A percentile compares a stretch with the other conserved stretches of the same genome.
These are phyloP conservation scores for Tupaia chinensis DNA, from an alignment of 2,113 vertebrate genomes.

Conservation along the genomic window DNA sequence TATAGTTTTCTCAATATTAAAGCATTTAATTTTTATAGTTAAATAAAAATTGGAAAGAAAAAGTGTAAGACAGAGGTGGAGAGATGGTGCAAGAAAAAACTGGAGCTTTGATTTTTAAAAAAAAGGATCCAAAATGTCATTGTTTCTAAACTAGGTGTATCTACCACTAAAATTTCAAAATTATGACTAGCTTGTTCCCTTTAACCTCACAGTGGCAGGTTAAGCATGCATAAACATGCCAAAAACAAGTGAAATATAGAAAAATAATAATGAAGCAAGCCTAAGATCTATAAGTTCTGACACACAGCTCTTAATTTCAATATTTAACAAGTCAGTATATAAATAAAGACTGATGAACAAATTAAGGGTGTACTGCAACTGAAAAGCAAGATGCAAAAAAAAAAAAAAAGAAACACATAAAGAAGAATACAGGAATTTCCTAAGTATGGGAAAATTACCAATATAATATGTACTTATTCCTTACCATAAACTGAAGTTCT, in stretches of 20 bases:
- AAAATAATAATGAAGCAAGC: slow-evolving; percentile 38
- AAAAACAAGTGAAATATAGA: slow-evolving; percentile 33
- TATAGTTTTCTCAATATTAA: background rate
- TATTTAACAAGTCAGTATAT: slow-evolving; percentile 42
- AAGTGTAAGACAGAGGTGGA: background rate
- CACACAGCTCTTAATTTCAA: slow-evolving; percentile 15
- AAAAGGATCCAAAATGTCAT: slow-evolving; percentile 3
- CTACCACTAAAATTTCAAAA: slow-evolving; percentile 13
- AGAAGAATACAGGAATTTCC: background rate
- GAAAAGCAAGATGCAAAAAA: slow-evolving; percentile 5
- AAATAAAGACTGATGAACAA: slow-evolving; percentile 48
- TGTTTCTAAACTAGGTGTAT: background rate
- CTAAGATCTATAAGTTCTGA: slow-evolving; percentile 41
- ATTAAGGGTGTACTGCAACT: background rate
- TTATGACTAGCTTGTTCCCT: background rate
- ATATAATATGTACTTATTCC: background rate
- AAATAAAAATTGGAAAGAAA: slow-evolving; percentile 47
- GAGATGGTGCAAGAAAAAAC: background rate
- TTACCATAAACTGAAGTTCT: slow-evolving; percentile 53
- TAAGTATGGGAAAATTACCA: slow-evolving; percentile 35
- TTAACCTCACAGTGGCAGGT: background rate
- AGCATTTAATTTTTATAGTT: slow-evolving; percentile 42
- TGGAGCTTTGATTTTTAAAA: background rate
- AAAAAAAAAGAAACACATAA: slow-evolving; percentile 3
- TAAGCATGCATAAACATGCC: background rate